These are phyloP conservation scores for Cirrhinus mrigala DNA, from an alignment of 2,797 vertebrate species.

Conservation along the genomic window DNA sequence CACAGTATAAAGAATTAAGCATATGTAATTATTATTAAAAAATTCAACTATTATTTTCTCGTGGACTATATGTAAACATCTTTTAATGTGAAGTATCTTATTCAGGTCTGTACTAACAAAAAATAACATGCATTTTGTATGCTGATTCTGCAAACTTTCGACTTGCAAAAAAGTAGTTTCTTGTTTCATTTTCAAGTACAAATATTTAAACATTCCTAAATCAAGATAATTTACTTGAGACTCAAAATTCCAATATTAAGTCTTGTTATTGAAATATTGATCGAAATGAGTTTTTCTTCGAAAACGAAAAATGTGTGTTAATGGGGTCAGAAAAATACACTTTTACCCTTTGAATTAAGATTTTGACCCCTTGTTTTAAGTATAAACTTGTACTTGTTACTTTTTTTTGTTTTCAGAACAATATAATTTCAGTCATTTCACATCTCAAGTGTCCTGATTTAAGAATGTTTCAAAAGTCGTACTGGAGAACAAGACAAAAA, in stretches of 20 bases:
- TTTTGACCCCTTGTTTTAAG: background rate
- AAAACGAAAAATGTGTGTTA: background rate
- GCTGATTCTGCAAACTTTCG: no score
- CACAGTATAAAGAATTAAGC: no score
- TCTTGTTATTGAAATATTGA: background rate
- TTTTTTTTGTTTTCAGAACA: background rate
- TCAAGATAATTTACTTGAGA: background rate
- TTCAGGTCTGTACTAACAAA: no score
- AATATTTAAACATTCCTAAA: background rate
- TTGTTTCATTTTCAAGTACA: background rate
- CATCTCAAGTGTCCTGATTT: background rate
- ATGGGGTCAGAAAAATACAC: no score
- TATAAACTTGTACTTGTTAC: background rate
- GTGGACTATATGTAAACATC: no score
- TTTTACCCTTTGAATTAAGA: background rate
- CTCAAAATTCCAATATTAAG: background rate
- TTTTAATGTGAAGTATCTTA: no score
- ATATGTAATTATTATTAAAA: no score
- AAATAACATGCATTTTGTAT: no score
- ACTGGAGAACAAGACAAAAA: no score
- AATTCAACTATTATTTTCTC: no score
- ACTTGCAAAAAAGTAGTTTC: background rate
- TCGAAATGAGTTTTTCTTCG: no score
- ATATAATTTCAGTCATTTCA: background rate
- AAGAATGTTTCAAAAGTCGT: no score